Conservation (phyloP, 2,797 vertebrate genomes). For the Hemibagrus guttatus region DNA sequence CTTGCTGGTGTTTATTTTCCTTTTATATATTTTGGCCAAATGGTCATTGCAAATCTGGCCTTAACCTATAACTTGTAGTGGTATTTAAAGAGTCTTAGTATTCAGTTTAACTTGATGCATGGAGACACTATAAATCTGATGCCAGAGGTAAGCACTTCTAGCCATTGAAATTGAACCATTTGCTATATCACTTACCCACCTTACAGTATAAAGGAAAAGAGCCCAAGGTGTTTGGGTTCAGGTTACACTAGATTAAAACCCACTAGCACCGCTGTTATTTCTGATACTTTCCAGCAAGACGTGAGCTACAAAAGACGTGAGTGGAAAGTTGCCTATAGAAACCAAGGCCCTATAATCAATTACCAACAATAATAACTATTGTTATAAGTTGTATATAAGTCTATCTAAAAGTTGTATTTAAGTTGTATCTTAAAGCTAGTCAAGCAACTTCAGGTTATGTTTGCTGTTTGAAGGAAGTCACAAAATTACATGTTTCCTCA, state of each 20-base stretch:
- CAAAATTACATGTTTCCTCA: not conserved
- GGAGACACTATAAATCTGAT: not conserved
- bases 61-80: not conserved
- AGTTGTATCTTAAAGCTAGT: not conserved
- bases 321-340: not conserved
- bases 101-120: not conserved
- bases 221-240: not conserved
- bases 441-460: not conserved
- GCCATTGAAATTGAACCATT: not conserved
- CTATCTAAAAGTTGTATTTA: too few relatives aligned
- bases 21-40: too few relatives aligned
- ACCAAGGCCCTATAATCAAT: not conserved
- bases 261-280: not conserved
- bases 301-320: not conserved
- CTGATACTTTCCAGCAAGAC: not conserved
- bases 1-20: not conserved
- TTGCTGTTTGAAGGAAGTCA: constrained; percentile 9
- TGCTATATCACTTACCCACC: not conserved
- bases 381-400: not conserved
- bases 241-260: not conserved
- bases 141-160: not conserved
- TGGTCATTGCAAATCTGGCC: not conserved
- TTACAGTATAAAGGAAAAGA: not conserved
- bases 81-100: not conserved
- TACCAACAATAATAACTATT: not conserved